These are phyloP conservation scores for Tenodera sinensis DNA, from an alignment of 2,888 invertebrate species.

Conservation along the genomic window DNA sequence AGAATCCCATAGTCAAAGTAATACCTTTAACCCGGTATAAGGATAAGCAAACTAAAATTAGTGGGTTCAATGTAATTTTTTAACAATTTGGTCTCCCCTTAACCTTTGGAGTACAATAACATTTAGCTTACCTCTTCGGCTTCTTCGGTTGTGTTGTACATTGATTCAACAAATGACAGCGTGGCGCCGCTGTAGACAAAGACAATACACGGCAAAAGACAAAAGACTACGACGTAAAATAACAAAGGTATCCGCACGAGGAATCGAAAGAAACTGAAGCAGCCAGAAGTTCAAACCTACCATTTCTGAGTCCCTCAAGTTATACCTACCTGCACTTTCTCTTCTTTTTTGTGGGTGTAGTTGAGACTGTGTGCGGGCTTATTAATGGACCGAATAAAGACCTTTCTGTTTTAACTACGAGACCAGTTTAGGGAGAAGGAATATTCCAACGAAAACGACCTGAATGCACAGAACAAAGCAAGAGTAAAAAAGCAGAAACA, in stretches of 20 bases:
- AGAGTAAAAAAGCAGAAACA: neutral
- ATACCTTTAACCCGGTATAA: too few relatives aligned
- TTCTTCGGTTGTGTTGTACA: neutral
- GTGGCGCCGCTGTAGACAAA: neutral
- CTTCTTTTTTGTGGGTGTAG: neutral
- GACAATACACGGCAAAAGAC: neutral
- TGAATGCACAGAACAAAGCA: neutral
- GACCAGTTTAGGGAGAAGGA: neutral
- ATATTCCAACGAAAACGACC: neutral
- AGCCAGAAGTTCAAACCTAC: neutral
- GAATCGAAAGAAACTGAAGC: neutral
- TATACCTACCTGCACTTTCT: neutral
- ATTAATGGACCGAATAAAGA: neutral
- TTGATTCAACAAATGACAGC: neutral
- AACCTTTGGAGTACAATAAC: neutral
- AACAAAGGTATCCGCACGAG: neutral
- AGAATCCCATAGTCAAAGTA: too few relatives aligned
- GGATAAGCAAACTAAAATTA: too few relatives aligned
- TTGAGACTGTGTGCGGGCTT: neutral
- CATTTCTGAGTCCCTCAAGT: neutral
- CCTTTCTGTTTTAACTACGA: neutral
- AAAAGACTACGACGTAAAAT: neutral
- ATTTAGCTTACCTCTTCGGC: neutral
- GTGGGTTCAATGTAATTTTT: too few relatives aligned
- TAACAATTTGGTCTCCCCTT: too few relatives aligned